Conservation (phyloP, 2,888 invertebrate species). For the Drosophila picticornis region DNA sequence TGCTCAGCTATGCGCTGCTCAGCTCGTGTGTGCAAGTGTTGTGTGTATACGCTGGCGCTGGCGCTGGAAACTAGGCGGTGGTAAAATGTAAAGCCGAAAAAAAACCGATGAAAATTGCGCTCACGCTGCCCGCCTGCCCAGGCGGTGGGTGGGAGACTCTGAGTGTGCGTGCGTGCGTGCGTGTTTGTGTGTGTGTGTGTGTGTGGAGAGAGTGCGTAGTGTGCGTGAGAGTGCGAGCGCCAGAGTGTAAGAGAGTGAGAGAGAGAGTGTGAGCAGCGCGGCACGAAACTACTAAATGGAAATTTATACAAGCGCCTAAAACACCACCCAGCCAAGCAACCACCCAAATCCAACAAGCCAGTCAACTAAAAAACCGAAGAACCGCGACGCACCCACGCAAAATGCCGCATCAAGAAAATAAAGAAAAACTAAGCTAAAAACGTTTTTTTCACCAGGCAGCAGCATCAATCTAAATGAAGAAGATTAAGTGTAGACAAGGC, state of each 20-base stretch:
- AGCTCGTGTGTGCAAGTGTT: constrained; percentile 64
- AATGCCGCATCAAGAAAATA: constrained; percentile 39
- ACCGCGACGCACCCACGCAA: constrained; percentile 57
- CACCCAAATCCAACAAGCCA: constrained; percentile 45
- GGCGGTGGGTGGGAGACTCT: constrained; percentile 60
- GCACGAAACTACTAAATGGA: constrained; percentile 71
- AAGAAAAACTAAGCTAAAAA: constrained; percentile 10
- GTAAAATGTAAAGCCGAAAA: constrained; percentile 70
- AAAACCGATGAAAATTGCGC: constrained; percentile 64
- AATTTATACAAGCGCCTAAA: constrained; percentile 66
- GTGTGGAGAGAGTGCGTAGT: constrained; percentile 49
- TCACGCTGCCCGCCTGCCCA: constrained; percentile 44
- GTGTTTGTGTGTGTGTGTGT: constrained; percentile 44
- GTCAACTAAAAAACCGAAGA: constrained; percentile 41
- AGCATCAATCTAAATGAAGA: constrained; percentile 15
- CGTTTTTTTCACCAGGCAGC: constrained; percentile 7
- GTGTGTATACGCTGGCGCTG: constrained; percentile 78
- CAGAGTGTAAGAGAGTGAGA: constrained; percentile 35
- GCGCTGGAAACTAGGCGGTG: constrained; percentile 79
- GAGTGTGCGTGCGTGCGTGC: constrained; percentile 45
- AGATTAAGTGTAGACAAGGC: background rate
- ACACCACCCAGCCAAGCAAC: constrained; percentile 57
- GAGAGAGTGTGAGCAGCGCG: constrained; percentile 50
- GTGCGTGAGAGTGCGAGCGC: constrained; percentile 48
- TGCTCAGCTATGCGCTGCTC: constrained; percentile 50